Evolutionary conservation across 2,888 invertebrate species (phyloP).

Genomic region (Drosophila limbata): DNA sequence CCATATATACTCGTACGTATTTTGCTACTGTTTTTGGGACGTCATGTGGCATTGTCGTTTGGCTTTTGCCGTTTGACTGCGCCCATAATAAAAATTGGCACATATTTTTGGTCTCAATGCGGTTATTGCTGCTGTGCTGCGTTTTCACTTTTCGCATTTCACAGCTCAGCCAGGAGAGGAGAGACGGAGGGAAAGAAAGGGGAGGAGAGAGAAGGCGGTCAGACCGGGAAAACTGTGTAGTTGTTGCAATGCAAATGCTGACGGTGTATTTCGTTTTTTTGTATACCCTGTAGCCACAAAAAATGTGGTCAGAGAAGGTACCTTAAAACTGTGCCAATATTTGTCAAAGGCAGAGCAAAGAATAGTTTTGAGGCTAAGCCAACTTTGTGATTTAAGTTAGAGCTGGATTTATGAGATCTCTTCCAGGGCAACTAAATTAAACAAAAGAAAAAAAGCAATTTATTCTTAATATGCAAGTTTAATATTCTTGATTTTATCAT

Average conservation of each 20-base stretch:
- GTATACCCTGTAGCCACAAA: slow-evolving; percentile 21
- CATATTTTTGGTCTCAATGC: slow-evolving; percentile 72
- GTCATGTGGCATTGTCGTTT: slow-evolving; percentile 61
- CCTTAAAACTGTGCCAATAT: not conserved
- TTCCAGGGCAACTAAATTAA: no score
- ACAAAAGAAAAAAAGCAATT: no score
- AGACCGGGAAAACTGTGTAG: slow-evolving; percentile 20
- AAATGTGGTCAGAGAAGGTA: not conserved
- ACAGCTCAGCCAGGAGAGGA: not conserved
- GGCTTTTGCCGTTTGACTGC: slow-evolving; percentile 76
- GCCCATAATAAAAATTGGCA: slow-evolving; percentile 75
- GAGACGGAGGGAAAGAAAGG: not conserved
- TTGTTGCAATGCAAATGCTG: slow-evolving; percentile 47
- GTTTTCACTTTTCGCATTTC: slow-evolving; percentile 56
- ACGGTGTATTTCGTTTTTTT: slow-evolving; percentile 27
- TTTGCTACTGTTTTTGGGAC: slow-evolving; percentile 29
- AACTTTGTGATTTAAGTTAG: not conserved
- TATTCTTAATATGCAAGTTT: no score
- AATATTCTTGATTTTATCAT: no score
- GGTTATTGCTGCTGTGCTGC: slow-evolving; percentile 55
- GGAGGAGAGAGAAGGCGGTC: not conserved
- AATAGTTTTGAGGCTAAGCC: not conserved
- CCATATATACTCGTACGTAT: not conserved
- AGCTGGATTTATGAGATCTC: not conserved
- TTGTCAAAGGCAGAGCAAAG: not conserved